These are phyloP conservation scores for Eledone cirrhosa DNA, from an alignment of 2,888 invertebrate species.

Conservation along the genomic window DNA sequence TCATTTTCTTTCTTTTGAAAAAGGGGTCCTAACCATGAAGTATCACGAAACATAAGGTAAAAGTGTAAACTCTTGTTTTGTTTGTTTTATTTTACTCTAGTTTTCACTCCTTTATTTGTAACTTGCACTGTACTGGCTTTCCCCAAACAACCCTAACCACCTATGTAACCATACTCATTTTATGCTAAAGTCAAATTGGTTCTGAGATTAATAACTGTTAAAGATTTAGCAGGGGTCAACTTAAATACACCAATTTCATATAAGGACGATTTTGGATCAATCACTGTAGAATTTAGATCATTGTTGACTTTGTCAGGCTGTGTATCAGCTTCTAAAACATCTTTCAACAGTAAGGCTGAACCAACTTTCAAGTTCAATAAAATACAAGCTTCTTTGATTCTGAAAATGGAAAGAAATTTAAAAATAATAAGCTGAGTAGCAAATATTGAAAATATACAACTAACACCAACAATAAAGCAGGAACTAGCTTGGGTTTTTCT, in stretches of 20 bases:
- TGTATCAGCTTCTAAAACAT: constrained; percentile 69
- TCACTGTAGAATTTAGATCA: constrained; percentile 40
- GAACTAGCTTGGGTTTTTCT: too few species aligned
- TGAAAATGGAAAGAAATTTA: constrained; percentile 39
- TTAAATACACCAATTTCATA: constrained; percentile 63
- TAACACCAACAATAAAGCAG: too few species aligned
- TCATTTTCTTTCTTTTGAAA: too few species aligned
- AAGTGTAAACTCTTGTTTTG: too few species aligned
- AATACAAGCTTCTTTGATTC: constrained; percentile 75
- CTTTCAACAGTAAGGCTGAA: constrained; percentile 79
- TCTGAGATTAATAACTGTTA: constrained; percentile 49
- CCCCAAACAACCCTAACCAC: too few species aligned
- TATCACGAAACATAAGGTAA: too few species aligned
- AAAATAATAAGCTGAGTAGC: too few species aligned
- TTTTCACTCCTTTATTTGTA: too few species aligned
- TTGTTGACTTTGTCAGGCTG: constrained; percentile 38
- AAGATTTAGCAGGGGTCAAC: constrained; percentile 52
- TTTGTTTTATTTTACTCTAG: too few species aligned
- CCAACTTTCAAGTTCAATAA: constrained; percentile 81
- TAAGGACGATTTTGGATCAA: constrained; percentile 54
- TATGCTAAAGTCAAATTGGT: constrained; percentile 35
- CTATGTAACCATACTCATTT: not conserved
- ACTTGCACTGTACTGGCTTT: too few species aligned
- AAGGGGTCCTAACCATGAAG: too few species aligned
- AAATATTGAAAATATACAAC: too few species aligned